A percentile compares a stretch with the other conserved stretches of the same genome.
These are phyloP conservation scores for Apamea sordens DNA, from an alignment of 2,888 invertebrate species.

Conservation along the genomic window DNA sequence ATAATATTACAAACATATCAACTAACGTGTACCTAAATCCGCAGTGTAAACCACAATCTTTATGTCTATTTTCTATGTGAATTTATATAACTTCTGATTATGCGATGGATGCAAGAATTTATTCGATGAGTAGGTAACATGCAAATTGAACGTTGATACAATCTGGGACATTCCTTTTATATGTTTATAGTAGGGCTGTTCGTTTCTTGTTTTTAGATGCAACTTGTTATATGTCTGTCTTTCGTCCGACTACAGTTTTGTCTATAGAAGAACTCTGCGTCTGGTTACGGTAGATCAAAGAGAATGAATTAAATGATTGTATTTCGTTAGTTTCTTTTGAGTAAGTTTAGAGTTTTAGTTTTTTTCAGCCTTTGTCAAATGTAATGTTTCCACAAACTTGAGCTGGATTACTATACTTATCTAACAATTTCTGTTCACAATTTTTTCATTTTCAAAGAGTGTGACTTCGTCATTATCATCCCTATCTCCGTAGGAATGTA, in stretches of 20 bases:
- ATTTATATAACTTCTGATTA: conserved; percentile 66
- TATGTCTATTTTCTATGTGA: conserved; percentile 67
- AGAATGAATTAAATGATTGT: conserved; percentile 7
- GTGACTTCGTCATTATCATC: background rate
- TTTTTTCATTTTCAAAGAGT: accelerated
- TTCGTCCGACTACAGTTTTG: conserved; percentile 32
- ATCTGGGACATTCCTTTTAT: conserved; percentile 63
- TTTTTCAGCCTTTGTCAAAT: background rate
- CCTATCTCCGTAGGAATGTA: conserved; percentile 19
- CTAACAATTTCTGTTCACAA: background rate
- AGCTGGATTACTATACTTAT: background rate
- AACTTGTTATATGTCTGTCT: conserved; percentile 28
- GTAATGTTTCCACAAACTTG: background rate
- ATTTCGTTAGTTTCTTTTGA: background rate
- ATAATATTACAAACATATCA: conserved; percentile 32
- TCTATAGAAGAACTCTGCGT: conserved; percentile 35
- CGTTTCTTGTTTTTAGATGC: conserved; percentile 27
- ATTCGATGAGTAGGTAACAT: conserved; percentile 61
- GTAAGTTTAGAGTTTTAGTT: conserved; percentile 1
- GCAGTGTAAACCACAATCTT: conserved; percentile 67
- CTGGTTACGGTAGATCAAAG: conserved; percentile 38
- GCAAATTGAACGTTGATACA: conserved; percentile 56
- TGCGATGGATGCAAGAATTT: conserved; percentile 58
- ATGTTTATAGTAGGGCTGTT: conserved; percentile 52
- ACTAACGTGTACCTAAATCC: conserved; percentile 40